phyloP scores from a whole-genome alignment of 2,888 invertebrate species.

The Acrobasis consociella region DNA sequence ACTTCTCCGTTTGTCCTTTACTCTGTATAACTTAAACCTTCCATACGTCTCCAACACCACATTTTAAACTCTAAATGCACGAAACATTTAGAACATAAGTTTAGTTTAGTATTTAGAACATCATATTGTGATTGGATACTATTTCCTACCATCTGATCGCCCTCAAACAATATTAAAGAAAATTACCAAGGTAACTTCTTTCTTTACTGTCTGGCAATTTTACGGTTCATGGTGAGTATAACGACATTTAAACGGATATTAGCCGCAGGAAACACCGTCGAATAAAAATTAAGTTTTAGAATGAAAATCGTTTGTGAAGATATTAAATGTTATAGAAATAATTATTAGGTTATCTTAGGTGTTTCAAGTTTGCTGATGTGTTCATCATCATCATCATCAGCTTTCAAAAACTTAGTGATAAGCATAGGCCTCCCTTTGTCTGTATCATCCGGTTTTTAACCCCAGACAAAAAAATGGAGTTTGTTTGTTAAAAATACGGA shows the following conservation, averaged over 20 bases:
- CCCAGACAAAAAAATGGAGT: too few species aligned
- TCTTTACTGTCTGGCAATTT: slow-evolving; percentile 10
- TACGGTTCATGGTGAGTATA: slow-evolving; percentile 12
- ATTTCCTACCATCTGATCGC: neutral
- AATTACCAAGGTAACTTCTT: slow-evolving; percentile 8
- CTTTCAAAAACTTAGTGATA: neutral
- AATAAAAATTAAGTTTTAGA: slow-evolving; percentile 11
- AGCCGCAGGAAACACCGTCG: neutral
- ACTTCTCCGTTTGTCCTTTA: too few species aligned
- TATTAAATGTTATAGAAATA: neutral
- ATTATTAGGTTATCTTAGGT: neutral
- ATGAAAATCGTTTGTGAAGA: neutral
- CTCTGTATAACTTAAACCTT: too few species aligned
- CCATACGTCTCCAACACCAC: too few species aligned
- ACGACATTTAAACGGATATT: slow-evolving; percentile 14
- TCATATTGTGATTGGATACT: neutral
- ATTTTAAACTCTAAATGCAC: too few species aligned
- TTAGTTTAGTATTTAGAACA: too few species aligned
- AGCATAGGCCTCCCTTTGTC: too few species aligned
- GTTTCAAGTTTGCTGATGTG: neutral
- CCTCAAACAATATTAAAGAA: neutral
- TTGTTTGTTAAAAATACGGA: too few species aligned
- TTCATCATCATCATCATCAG: neutral
- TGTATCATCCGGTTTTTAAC: too few species aligned
- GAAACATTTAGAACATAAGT: too few species aligned